Percentiles rank a stretch among this genome's conserved stretches.
Conservation (phyloP, 1,140 invertebrate genomes). For the Bombus ignitus region DNA sequence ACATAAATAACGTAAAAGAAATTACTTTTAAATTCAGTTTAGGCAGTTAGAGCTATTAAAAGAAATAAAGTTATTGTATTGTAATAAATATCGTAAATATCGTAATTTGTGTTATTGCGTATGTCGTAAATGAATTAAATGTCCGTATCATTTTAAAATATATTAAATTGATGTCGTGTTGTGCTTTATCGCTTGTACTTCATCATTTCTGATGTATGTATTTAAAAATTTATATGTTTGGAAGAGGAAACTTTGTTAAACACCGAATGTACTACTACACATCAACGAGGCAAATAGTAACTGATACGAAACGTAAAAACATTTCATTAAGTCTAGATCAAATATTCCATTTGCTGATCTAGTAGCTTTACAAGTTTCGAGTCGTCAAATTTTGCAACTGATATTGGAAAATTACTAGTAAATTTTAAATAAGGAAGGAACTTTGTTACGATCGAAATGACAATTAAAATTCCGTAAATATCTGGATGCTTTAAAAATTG, state of each 20-base stretch:
- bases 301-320: neutral
- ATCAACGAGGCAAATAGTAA: neutral
- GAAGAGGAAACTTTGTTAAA: neutral
- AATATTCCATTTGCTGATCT: neutral
- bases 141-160: too few relatives aligned
- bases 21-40: neutral
- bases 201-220: neutral
- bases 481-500: neutral
- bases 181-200: too few relatives aligned
- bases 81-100: too few relatives aligned
- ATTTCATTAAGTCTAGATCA: constrained; percentile 6
- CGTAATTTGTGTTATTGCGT: too few relatives aligned
- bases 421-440: neutral
- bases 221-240: neutral
- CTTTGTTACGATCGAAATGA: neutral
- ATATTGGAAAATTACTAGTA: neutral
- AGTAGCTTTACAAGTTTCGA: neutral
- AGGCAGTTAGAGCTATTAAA: neutral
- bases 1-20: neutral
- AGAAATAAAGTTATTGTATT: neutral
- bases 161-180: too few relatives aligned
- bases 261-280: neutral
- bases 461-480: neutral
- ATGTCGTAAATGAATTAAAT: too few relatives aligned
- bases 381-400: neutral